phyloP scores from a whole-genome alignment of 2,888 invertebrate genomes.

The Mimas tiliae region DNA sequence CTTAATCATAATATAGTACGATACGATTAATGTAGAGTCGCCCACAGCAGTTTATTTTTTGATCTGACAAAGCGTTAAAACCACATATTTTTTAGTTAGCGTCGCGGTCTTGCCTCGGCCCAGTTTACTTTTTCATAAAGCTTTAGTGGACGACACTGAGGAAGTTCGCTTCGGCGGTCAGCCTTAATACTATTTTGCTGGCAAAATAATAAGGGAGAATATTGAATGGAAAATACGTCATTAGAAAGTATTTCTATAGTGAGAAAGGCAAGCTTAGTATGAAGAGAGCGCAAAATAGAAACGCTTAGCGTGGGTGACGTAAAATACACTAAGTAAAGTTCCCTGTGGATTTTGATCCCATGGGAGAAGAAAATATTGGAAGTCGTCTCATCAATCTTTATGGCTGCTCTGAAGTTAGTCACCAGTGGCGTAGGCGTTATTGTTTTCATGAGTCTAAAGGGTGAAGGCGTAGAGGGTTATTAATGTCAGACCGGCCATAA shows the following conservation, averaged over 20 bases:
- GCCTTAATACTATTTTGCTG: slow-evolving; percentile 4
- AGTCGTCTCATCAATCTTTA: not conserved
- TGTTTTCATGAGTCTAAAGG: too few species aligned
- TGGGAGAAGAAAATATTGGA: not conserved
- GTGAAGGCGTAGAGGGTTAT: too few species aligned
- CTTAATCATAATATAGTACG: too few species aligned
- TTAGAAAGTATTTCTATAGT: slow-evolving; percentile 11
- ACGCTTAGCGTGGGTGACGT: not conserved
- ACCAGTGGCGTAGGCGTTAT: too few species aligned
- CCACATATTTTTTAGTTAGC: slow-evolving; percentile 15
- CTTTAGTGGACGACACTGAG: slow-evolving; percentile 12
- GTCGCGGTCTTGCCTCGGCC: not conserved
- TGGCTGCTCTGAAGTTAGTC: too few species aligned
- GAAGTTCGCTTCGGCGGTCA: not conserved
- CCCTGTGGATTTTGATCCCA: not conserved
- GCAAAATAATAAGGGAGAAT: slow-evolving; percentile 2
- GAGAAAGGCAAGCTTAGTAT: not conserved
- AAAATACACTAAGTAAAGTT: not conserved
- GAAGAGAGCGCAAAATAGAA: not conserved
- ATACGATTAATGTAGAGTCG: not conserved
- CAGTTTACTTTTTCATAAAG: slow-evolving; percentile 21
- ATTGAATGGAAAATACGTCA: slow-evolving; percentile 19
- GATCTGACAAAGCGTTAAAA: not conserved
- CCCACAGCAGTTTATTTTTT: not conserved
- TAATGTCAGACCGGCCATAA: too few species aligned